These are phyloP conservation scores for Ormyrus nitidulus DNA, from an alignment of 2,888 invertebrate species.

Conservation along the genomic window DNA sequence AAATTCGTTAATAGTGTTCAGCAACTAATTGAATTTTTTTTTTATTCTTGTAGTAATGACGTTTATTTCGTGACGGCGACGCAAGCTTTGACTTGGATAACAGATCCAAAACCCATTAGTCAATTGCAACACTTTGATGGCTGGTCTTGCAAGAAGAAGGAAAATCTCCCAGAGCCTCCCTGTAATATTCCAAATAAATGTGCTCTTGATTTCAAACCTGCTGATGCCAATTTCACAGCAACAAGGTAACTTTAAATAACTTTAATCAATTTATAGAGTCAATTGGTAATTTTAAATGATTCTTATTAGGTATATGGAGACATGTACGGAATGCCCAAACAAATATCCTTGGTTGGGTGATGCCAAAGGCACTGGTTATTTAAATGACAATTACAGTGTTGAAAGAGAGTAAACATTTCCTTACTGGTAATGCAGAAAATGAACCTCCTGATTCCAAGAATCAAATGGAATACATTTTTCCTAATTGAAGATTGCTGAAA, in stretches of 20 bases:
- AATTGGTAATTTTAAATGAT: slow-evolving; percentile 6
- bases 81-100: slow-evolving; percentile 93
- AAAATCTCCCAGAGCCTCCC: slow-evolving; percentile 83
- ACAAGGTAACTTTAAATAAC: slow-evolving; percentile 76
- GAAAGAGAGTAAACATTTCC: slow-evolving; percentile 76
- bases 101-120: slow-evolving; percentile 86
- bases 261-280: slow-evolving; percentile 1
- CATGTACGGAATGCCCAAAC: slow-evolving; percentile 90
- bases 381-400: slow-evolving; percentile 88
- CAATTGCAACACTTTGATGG: slow-evolving; percentile 85
- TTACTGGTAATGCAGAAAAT: slow-evolving; percentile 18
- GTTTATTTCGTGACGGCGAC: slow-evolving; percentile 92
- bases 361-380: slow-evolving; percentile 88
- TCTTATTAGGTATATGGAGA: slow-evolving; percentile 85
- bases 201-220: slow-evolving; percentile 86
- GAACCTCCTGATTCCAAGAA: slow-evolving; percentile 53
- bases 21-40: slow-evolving; percentile 13
- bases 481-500: slow-evolving; percentile 34
- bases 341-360: slow-evolving; percentile 93
- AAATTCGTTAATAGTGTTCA: no score
- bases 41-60: slow-evolving; percentile 80
- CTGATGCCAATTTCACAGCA: slow-evolving; percentile 86
- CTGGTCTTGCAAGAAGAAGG: slow-evolving; percentile 87
- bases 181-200: slow-evolving; percentile 91
- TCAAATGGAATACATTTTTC: slow-evolving; percentile 43